Base-by-base conservation (phyloP, 1,140 invertebrate genomes). In the Bombus ignitus region DNA sequence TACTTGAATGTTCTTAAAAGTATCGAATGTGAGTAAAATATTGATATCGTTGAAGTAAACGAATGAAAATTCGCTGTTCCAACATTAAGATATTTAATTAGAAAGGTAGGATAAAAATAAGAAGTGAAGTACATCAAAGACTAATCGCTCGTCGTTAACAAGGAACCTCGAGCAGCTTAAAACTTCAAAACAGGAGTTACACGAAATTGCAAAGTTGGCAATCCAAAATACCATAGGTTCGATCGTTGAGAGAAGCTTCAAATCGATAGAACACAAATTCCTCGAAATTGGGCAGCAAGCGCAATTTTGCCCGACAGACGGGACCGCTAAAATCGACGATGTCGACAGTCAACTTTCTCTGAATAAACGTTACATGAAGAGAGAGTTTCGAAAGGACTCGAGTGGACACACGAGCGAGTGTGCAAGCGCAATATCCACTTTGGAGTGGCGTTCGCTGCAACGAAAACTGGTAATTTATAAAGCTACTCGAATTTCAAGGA, bases 401-500 rank as follows among this genome's bases (percentile, higher is more conserved):
- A 35, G 32, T 25, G 22, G 37, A 37, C 47, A 32, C 35, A 32
- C 12, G 25, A 37, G 32, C 18, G 22, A 73, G 28, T 15, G 71
- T 35, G 71, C 37, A n/a, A 59, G 37, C 37, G 57, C 37, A 62
- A 39, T 62, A 28, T 39, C 66, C 15, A 18, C 32, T 39, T 28
- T 62, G 10, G 32, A 37, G 39, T 37, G 71, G 39, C 39, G 39
- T n/a, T 44, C 22, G 9, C n/a, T 57, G 25, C 15, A 37, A 9
- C 12, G 42, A 35, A 47, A 66, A 6, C 65, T 47, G n/a, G n/a
- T 79, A 79, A 79, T 79, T 79, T 65, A 44, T 66, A 42, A 79
- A 68, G 62, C n/a, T 62, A 22, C 39, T 39, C 62, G 35, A 32
- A 42, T 44, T 47, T 47, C 77, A 47, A 79, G 62, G 42, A 47